Evolutionary conservation across 2,888 invertebrate genomes (phyloP), one percentile per base, ranked within the genome.

Genomic region (Sphaerophoria taeniata): DNA sequence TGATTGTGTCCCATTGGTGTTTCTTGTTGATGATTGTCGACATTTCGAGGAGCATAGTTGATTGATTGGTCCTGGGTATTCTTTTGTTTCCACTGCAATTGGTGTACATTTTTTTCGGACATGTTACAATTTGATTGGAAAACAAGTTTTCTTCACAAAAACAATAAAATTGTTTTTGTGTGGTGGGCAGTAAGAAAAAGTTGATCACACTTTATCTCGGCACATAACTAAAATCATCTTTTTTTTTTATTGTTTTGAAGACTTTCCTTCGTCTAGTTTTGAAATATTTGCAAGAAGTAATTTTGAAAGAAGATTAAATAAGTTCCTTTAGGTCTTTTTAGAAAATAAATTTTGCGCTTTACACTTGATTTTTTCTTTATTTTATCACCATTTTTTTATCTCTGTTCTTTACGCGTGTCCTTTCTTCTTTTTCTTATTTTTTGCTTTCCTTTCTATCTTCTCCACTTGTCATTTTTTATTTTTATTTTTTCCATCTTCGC

Each of bases 41-140:
- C 53, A 87, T 85, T 81, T 74, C 79, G 65, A 67, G 88, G 75
- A 77, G 83, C 36, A 24, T 75, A 75, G 61, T 34, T 65, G 49
- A 87, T 67, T 69, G 87, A 88, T 81, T 69, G 83, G 72, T 82
- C 88, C 83, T 76, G 87, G 65, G 49, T 0, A 78, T 85, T 88
- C 87, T 88, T 88, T 87, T 87, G 90, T 88, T 90, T 88, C 91
- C 91, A 91, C 88, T 91, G 91, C 88, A 88, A 89, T 88, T 89
- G 88, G 87, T 89, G 90, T 88, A 88, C 91, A 90, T 91, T 91
- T 90, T 91, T 91, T 53, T 91, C 91, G 89, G 91, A 91, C 91
- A 91, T 91, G 89, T 89, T 90, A 89, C 76, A 76, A 77, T 71
- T 60, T 70, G 24, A 63, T 53, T 53, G 61, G 72, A 80, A 87